Evolutionary conservation across 2,113 vertebrate genomes (phyloP).

Genomic region (Otocyon megalotis): DNA sequence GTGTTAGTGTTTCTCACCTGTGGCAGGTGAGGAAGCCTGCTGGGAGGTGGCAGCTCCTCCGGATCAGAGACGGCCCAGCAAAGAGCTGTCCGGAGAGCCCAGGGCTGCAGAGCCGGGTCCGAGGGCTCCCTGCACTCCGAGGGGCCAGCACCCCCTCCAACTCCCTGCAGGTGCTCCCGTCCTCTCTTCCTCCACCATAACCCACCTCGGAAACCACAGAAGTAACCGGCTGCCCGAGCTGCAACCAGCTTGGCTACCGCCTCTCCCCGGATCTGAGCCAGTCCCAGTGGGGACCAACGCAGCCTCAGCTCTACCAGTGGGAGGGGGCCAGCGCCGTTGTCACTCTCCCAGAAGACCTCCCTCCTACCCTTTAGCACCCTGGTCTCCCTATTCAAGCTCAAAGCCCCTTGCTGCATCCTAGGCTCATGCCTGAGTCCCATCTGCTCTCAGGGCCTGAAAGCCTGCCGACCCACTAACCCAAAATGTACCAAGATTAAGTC

Average conservation of each 20-base stretch:
- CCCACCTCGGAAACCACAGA: background rate
- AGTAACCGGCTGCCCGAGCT: background rate
- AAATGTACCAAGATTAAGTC: background rate
- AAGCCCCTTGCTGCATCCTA: background rate
- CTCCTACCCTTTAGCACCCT: background rate
- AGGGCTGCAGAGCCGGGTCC: background rate
- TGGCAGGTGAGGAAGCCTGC: background rate
- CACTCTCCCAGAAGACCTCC: background rate
- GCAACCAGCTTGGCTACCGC: no score
- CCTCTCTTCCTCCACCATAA: background rate
- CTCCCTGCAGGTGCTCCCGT: background rate
- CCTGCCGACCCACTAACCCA: background rate
- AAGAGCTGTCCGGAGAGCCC: no score
- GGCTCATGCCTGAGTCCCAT: background rate
- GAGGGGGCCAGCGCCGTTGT: no score
- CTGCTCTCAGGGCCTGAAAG: background rate
- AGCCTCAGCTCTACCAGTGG: no score
- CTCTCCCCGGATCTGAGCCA: background rate
- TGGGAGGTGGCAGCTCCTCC: background rate
- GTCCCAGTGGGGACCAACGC: no score
- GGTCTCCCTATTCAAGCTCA: background rate
- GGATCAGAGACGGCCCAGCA: background rate
- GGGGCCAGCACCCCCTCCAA: no score
- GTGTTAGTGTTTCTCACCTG: background rate
- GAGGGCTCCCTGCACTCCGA: background rate